Evolutionary conservation across 2,888 invertebrate species (phyloP), one percentile per base, ranked within the genome.

Genomic region (Cerastoderma edule): DNA sequence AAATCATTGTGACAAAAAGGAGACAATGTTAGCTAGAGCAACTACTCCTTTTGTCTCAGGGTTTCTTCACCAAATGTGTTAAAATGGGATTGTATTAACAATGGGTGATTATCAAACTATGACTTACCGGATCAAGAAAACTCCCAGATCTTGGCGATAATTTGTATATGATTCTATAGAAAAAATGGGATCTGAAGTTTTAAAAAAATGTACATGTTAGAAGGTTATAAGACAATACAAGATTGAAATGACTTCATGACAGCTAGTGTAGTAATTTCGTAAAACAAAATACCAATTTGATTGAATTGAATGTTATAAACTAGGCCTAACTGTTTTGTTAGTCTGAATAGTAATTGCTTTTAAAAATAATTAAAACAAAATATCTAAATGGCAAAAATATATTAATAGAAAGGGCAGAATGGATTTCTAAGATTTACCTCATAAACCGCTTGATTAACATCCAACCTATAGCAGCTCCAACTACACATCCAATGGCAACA

Each of bases 401-500:
- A 46, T 19, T n/a, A 46, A n/a, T 46, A 46, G 19, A n/a, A n/a
- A n/a, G n/a, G n/a, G n/a, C n/a, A n/a, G n/a, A n/a, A n/a, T n/a
- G n/a, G n/a, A n/a, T n/a, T n/a, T n/a, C n/a, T n/a, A n/a, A n/a
- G n/a, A n/a, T n/a, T 67, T 78, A 86, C 86, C 79, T 86, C 63
- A 81, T 76, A 13, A 87, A 53, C 56, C 67, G 72, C 46, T 85
- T 83, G 16, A 82, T 57, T 22, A 84, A 22, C 13, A 75, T 66
- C 85, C 84, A 87, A 8, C 84, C 3, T 0, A 84, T 5, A 16
- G 81, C 69, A n/a, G 85, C 54, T 30, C 80, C 78, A 30, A 85
- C 75, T 33, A 83, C 74, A 28, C 80, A 64, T 32, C 83, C 86
- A 10, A 89, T 65, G n/a, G 88, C 87, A 30, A 86, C 83, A 71